These are phyloP conservation scores for Gymnopithys bicolor DNA, from an alignment of 2,797 vertebrate species.

Conservation along the genomic window DNA sequence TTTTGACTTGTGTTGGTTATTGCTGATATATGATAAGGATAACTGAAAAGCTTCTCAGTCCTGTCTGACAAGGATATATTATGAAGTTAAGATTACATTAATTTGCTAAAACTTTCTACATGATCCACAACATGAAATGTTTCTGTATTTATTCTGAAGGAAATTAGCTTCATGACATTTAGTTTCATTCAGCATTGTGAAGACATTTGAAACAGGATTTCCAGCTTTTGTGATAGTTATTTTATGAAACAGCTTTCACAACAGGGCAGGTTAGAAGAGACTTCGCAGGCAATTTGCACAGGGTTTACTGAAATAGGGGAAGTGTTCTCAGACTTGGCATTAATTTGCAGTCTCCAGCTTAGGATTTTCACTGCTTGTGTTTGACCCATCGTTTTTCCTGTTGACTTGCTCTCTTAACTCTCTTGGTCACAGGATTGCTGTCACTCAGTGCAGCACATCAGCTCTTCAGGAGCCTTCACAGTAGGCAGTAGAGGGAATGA, in stretches of 20 bases:
- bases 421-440: background rate
- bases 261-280: background rate
- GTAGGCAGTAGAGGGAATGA: background rate
- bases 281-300: background rate
- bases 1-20: background rate
- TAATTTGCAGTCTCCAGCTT: background rate
- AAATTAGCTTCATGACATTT: background rate
- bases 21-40: conserved; percentile 11
- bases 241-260: background rate
- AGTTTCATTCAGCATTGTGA: background rate
- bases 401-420: background rate
- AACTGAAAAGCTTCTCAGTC: background rate
- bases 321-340: background rate
- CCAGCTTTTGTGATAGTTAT: background rate
- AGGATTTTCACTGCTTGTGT: background rate
- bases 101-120: conserved; percentile 5
- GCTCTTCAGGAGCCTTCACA: background rate
- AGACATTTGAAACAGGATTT: background rate
- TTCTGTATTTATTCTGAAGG: conserved; percentile 7
- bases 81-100: conserved; percentile 16
- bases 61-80: conserved; percentile 17
- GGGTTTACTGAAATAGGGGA: background rate
- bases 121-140: background rate
- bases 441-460: rapidly evolving
- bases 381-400: rapidly evolving